A percentile compares a stretch with the other conserved stretches of the same genome.
These are phyloP conservation scores for Deilephila porcellus DNA, from an alignment of 2,888 invertebrate genomes.

Conservation along the genomic window DNA sequence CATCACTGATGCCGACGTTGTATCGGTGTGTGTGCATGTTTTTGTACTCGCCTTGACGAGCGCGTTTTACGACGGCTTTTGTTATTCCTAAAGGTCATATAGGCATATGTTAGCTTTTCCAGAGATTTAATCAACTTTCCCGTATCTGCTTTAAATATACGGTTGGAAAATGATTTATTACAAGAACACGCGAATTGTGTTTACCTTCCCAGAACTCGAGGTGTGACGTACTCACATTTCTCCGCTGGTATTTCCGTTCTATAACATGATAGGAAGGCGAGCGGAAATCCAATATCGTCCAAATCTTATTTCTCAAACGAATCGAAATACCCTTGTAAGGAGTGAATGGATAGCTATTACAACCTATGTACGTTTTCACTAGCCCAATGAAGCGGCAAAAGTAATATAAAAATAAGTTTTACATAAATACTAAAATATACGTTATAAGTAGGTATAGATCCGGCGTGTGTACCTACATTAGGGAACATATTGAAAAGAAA, in stretches of 20 bases:
- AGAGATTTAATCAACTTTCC: not conserved
- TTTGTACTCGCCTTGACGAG: not conserved
- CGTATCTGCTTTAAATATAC: not conserved
- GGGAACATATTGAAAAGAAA: constrained; percentile 6
- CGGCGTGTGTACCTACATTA: not conserved
- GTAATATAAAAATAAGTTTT: constrained; percentile 2
- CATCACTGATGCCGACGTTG: constrained; percentile 58
- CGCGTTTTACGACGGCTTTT: constrained; percentile 10
- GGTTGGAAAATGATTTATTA: not conserved
- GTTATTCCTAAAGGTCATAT: not conserved
- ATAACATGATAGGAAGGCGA: no score
- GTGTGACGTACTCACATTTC: no score
- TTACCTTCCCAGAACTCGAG: no score
- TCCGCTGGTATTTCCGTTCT: no score
- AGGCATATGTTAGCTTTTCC: not conserved
- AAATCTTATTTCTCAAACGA: not conserved
- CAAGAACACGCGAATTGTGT: no score
- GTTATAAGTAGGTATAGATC: not conserved
- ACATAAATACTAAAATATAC: not conserved
- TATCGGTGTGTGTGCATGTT: constrained; percentile 18
- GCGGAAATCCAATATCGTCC: no score
- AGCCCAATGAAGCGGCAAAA: not conserved
- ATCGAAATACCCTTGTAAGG: not conserved
- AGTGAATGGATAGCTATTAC: not conserved
- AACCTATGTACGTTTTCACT: not conserved